Percentiles rank a stretch among this genome's conserved stretches.
phyloP scores from a whole-genome alignment of 2,113 vertebrate species.

The Poecile atricapillus region DNA sequence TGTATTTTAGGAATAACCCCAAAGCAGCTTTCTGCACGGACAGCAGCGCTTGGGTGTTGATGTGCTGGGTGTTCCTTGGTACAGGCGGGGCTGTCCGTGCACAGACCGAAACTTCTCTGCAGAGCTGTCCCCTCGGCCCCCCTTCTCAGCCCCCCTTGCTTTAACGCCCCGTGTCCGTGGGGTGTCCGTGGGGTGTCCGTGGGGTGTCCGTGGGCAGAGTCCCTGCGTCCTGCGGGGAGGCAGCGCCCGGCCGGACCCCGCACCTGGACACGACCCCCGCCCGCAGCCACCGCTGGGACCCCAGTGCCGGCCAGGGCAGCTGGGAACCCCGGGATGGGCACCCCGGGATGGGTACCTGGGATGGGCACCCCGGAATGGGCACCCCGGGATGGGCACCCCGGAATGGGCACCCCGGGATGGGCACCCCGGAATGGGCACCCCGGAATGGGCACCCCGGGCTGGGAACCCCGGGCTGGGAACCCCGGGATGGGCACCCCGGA shows the following conservation, averaged over 20 bases:
- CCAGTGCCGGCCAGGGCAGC: not conserved
- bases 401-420: too few relatives aligned
- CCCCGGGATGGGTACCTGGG: not conserved
- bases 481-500: too few relatives aligned
- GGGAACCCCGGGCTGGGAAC: not conserved
- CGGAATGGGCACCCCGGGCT: not conserved
- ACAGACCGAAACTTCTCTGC: accelerated
- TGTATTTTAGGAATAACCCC: accelerated
- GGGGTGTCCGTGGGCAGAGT: not conserved
- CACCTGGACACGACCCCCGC: not conserved
- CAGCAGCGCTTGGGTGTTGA: accelerated
- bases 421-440: not conserved
- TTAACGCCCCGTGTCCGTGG: accelerated
- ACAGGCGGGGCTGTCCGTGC: accelerated
- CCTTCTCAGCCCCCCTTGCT: accelerated
- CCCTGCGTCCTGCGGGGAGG: not conserved
- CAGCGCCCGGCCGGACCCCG: not conserved
- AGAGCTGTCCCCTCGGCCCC: accelerated
- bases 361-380: too few relatives aligned
- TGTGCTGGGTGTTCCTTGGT: accelerated
- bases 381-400: not conserved
- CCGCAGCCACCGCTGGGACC: too few relatives aligned
- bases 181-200: not conserved
- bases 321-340: not conserved
- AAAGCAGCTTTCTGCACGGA: accelerated